Evolutionary conservation across 2,888 invertebrate species (phyloP), one percentile per base, ranked within the genome.

Genomic region (Synanthedon andrenaeformis): DNA sequence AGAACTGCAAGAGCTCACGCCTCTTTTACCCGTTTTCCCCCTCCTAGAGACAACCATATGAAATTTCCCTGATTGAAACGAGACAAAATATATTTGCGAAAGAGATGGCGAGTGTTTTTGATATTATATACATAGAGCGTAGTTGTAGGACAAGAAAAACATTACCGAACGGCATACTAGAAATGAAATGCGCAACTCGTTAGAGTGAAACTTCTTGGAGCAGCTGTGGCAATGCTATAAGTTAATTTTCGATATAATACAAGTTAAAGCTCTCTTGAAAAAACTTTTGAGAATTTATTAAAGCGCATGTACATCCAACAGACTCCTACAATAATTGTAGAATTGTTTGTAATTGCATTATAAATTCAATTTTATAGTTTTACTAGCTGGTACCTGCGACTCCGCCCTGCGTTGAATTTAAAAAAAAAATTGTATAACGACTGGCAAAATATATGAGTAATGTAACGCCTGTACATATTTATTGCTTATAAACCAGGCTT

Each of bases 171-270:
- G 55, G 53, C 53, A 12, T 53, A 41, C 52, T 57, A 19, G 62
- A 64, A 58, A 64, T 65, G 60, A 69, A 72, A 72, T 65, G 71
- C 68, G 71, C 70, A 71, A 69, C 65, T 63, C 60, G 59, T 52
- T 61, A 58, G 58, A 66, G 66, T 61, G 66, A 59, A 67, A 67
- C 64, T 69, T 70, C 59, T 64, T 63, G 61, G 62, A 70, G 66
- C 75, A 76, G 69, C 73, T 74, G 73, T 35, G 60, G 62, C 59
- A 63, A 59, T 55, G 17, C 55, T 50, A 68, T 67, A 69, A 66
- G 64, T 70, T 69, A 62, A 67, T 75, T 76, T 75, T 76, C 69
- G 70, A 74, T 73, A 69, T 35, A 10, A 35, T 35, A 35, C 35
- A 71, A 71, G 70, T 71, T n/a, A 64, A 62, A 67, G 60, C 62